Base-by-base conservation (phyloP, 2,797 vertebrate species). In the Botia almorhae region DNA sequence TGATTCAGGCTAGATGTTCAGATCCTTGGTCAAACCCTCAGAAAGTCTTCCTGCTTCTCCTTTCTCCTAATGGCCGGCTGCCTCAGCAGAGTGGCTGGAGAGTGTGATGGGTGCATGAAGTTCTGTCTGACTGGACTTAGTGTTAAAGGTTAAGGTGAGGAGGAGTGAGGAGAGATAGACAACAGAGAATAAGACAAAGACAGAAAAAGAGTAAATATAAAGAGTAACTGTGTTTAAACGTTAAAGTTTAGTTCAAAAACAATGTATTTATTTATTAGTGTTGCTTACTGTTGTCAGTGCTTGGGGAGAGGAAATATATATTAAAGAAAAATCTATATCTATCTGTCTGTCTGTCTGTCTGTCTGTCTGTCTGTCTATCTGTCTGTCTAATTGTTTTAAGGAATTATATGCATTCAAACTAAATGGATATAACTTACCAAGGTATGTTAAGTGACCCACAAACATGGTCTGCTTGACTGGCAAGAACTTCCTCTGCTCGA, bases 121-220 rank as follows among this genome's bases (percentile, higher is more conserved):
- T 23, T 53, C n/a, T 36, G n/a, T 63, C 69, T 39, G 46, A 67
- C 58, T 61, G 43, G 68, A 75, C 72, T 76, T 63, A 21, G 39
- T 71, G 78, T 51, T 72, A 67, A 75, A 76, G 73, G 60, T 76
- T 73, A 76, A 64, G 13, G 17, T n/a, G 2, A 53, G 19, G 43
- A 21, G 26, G 48, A 43, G 11, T 43, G n/a, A 50, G 77, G 17
- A 64, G 53, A 3, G 16, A 56, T 12, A 56, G 21, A 48, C 12
- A 55, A 7, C 3, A 48, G 51, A 10, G 1, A 73, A 26, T 14
- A 12, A 26, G 43, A 69, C 12, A 33, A 55, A 23, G 14, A 36
- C 21, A 17, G 48, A 33, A 16, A 56, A 19, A 46, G 26, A 48
- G 29, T 80, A 39, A 29, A 36, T 51, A 19, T 10, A 69, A 36